phyloP scores from a whole-genome alignment of 2,888 invertebrate species.

The Megaustenia siamemsis region DNA sequence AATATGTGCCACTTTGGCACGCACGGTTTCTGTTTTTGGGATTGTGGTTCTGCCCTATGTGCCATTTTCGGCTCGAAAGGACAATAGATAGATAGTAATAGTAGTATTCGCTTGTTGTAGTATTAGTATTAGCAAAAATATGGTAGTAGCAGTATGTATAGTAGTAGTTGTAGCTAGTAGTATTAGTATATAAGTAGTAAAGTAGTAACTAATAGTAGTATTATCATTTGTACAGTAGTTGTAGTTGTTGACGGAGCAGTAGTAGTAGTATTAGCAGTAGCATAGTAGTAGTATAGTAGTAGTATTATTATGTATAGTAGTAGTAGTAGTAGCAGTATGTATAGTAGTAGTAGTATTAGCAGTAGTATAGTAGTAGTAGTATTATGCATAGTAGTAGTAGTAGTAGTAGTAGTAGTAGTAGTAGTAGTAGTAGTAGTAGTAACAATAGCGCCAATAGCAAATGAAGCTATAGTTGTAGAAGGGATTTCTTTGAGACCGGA shows the following conservation, averaged over 20 bases:
- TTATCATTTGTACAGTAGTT: neutral
- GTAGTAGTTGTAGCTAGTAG: neutral
- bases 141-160: neutral
- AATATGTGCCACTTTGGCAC: no score
- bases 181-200: neutral
- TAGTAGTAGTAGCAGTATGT: neutral
- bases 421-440: constrained; percentile 1
- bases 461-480: no score
- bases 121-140: neutral
- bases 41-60: no score
- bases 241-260: neutral
- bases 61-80: no score
- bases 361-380: neutral
- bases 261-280: neutral
- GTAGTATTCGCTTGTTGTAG: neutral
- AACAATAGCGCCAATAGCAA: no score
- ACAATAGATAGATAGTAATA: neutral
- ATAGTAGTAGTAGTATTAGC: neutral
- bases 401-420: neutral
- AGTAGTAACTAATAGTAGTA: neutral
- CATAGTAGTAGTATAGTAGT: neutral
- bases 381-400: neutral
- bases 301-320: neutral
- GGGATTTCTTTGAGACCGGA: no score
- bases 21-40: no score